Conservation (phyloP, 2,113 vertebrate species). For the Cichladusa arquata region DNA sequence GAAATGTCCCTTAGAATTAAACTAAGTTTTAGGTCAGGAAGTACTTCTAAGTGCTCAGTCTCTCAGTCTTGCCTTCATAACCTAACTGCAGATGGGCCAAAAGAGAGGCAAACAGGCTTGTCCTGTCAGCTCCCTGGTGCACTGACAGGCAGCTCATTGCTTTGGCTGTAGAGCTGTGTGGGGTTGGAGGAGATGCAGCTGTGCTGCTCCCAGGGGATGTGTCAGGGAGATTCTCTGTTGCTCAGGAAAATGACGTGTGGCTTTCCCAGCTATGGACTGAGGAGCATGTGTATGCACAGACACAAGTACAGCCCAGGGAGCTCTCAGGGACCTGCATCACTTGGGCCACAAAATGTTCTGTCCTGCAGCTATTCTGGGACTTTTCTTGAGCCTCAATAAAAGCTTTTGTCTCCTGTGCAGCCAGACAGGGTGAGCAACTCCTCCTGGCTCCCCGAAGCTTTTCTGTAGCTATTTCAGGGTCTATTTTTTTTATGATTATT, state of each 20-base stretch:
- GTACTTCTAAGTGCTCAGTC: not conserved
- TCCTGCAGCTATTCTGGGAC: not conserved
- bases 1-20: conserved; percentile 8
- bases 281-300: not conserved
- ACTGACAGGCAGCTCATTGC: conserved; percentile 55
- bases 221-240: conserved; percentile 1
- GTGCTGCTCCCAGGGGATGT: not conserved
- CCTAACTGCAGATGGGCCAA: not conserved
- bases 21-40: not conserved
- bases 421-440: not conserved
- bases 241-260: not conserved
- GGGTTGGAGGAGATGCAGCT: conserved; percentile 43
- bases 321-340: fast-evolving
- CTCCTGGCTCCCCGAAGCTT: not conserved
- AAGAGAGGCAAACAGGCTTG: conserved; percentile 18
- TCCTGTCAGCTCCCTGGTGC: conserved; percentile 39
- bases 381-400: not conserved
- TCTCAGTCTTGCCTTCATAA: not conserved
- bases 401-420: not conserved
- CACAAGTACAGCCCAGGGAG: not conserved
- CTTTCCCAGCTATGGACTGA: not conserved
- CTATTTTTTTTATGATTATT: not conserved
- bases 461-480: not conserved
- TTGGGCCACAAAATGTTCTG: fast-evolving
- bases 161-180: conserved; percentile 49